Evolutionary conservation across 2,113 vertebrate species (phyloP), one percentile per base, ranked within the genome.

Genomic region (Forbesichthys agassizii): DNA sequence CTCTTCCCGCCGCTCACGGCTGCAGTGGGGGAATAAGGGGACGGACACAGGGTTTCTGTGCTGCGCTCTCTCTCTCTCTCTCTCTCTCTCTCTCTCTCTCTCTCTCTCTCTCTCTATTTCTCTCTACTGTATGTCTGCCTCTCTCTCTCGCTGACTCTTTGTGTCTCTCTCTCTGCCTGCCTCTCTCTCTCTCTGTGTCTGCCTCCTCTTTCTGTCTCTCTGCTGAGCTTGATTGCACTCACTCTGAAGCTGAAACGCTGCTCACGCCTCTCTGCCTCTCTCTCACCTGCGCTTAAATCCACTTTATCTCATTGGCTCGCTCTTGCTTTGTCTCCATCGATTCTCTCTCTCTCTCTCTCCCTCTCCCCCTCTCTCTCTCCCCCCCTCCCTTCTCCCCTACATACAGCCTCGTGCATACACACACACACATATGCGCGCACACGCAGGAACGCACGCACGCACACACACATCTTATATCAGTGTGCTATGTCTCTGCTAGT

Each of bases 1-100:
- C 88, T 87, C 84, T 73, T 79, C 74, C 89, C 88, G 87, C 82
- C 74, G 75, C 85, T 67, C 87, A 82, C 75, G 82, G 89, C 86
- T 91, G 90, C 91, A 92, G 74, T 88, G 85, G 79, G 78, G 84
- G 82, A 81, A 79, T 78, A 81, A 79, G 82, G 89, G 74, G 86
- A 89, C 68, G 53, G 86, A 82, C 84, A 86, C 74, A 67, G 75
- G 85, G 83, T 76, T 8, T 66, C 70, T 70, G 83, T 72, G 76
- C 81, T 81, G 66, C 80, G 79, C 86, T 73, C 77, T 77, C 66
- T 61, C 75, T 48, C 64, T 59, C 80, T 67, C 77, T 60, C 64
- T 59, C 76, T 67, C 65, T 54, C 53, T 52, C 47, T 42, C 69
- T 27, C 27, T 27, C 68, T 58, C 73, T 63, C 66, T 61, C 61